These are phyloP conservation scores for Zaprionus tsacasi DNA, from an alignment of 1,140 invertebrate species.

Conservation along the genomic window DNA sequence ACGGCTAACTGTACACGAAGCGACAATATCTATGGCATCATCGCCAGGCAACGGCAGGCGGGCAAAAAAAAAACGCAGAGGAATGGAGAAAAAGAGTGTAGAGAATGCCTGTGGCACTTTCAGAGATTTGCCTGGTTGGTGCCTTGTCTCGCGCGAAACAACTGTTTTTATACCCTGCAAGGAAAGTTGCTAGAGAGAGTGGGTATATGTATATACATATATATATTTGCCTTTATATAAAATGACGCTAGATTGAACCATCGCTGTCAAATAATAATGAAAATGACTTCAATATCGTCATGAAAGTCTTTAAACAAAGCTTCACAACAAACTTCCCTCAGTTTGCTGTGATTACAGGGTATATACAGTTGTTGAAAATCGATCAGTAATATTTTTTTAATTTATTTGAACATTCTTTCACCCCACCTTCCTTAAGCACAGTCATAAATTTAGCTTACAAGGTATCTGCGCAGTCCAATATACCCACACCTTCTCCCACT, in stretches of 20 bases:
- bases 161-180: slow-evolving; percentile 42
- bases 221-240: no score
- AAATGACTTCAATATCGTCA: background rate
- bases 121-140: slow-evolving; percentile 12
- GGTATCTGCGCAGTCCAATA: background rate
- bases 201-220: no score
- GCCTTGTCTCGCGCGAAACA: slow-evolving; percentile 26
- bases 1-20: slow-evolving; percentile 77
- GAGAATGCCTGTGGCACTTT: slow-evolving; percentile 20
- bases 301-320: background rate
- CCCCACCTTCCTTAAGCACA: background rate
- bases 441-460: background rate
- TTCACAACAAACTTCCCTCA: background rate
- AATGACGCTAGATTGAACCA: no score
- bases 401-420: background rate
- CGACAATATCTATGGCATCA: slow-evolving; percentile 76
- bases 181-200: background rate
- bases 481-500: background rate
- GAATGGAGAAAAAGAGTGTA: background rate
- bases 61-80: slow-evolving; percentile 9
- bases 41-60: slow-evolving; percentile 21
- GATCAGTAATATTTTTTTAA: background rate
- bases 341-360: background rate
- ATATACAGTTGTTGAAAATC: background rate
- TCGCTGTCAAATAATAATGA: no score